Evolutionary conservation across 2,113 vertebrate species (phyloP).

Genomic region (Dipodomys stephensi): DNA sequence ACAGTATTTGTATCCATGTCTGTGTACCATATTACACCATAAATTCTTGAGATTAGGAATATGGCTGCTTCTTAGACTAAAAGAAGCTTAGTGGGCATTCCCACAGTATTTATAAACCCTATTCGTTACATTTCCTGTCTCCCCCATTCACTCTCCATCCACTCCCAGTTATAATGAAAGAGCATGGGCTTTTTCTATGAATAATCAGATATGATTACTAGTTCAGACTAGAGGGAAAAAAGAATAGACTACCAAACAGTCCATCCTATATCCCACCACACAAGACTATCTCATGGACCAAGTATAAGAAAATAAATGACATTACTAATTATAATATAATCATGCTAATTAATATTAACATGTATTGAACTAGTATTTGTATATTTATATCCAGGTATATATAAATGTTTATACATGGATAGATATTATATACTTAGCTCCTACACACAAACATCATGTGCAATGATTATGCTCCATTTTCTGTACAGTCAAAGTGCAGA

Average conservation of each 20-base stretch:
- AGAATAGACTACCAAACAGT: neutral
- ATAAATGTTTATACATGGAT: no score
- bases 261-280: neutral
- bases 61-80: neutral
- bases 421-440: neutral
- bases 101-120: neutral
- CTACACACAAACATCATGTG: neutral
- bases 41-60: slow-evolving; percentile 49
- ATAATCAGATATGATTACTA: slow-evolving; percentile 21
- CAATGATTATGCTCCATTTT: neutral
- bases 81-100: neutral
- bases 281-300: neutral
- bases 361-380: neutral
- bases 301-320: neutral
- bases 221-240: neutral
- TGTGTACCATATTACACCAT: slow-evolving; percentile 30
- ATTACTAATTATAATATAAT: neutral
- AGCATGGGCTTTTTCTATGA: neutral
- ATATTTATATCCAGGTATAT: neutral
- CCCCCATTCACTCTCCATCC: neutral
- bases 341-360: neutral
- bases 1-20: slow-evolving; percentile 21
- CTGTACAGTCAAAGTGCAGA: neutral
- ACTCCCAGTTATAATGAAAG: neutral
- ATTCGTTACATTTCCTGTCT: slow-evolving; percentile 1